Evolutionary conservation across 2,797 vertebrate genomes (phyloP).

Genomic region (Lepus townsendii): DNA sequence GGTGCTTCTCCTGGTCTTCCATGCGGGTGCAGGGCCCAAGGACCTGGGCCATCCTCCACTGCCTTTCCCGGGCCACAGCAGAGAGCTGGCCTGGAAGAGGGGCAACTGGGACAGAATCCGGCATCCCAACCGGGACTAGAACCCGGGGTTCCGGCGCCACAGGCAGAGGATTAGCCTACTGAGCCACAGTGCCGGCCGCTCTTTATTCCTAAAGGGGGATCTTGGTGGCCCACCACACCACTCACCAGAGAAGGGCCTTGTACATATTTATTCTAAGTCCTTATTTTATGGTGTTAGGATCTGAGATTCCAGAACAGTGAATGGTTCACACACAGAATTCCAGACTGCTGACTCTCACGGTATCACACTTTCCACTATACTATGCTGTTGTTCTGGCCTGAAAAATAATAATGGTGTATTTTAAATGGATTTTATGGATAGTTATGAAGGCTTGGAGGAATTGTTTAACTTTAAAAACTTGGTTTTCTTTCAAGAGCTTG

Average conservation of each 20-base stretch:
- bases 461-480: constrained; percentile 10
- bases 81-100: no score
- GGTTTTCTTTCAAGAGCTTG: constrained; percentile 32
- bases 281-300: not conserved
- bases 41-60: no score
- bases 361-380: not conserved
- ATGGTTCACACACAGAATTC: not conserved
- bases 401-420: not conserved
- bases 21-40: no score
- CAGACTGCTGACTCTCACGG: not conserved
- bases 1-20: no score
- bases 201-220: not conserved
- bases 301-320: not conserved
- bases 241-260: not conserved
- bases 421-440: not conserved
- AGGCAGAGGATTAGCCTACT: no score
- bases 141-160: no score
- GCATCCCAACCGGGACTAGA: no score
- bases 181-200: no score
- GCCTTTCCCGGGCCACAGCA: no score
- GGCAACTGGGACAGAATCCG: no score
- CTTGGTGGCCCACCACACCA: not conserved
- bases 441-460: not conserved
- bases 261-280: not conserved
- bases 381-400: not conserved